Conservation (phyloP, 1,140 invertebrate genomes). For the Protaetia brevitarsis region DNA sequence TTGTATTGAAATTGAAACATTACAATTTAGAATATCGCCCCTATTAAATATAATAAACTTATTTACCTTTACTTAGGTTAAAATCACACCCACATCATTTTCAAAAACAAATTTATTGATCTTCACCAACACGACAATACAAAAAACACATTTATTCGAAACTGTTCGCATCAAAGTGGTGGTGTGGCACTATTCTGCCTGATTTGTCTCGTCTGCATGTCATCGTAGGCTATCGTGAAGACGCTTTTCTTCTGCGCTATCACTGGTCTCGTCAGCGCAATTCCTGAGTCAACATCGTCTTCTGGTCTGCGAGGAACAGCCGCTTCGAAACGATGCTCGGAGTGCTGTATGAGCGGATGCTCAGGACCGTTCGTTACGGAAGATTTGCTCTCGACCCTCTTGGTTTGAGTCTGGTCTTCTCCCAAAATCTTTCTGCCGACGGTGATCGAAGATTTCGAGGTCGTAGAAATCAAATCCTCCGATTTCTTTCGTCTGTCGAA, state of each 20-base stretch:
- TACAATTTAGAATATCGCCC: too few relatives aligned
- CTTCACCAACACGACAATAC: not conserved
- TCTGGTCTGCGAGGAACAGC: constrained; percentile 48
- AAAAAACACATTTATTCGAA: not conserved
- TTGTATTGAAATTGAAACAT: too few relatives aligned
- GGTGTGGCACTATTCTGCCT: constrained; percentile 56
- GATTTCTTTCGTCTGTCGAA: constrained; percentile 32
- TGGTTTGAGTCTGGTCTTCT: constrained; percentile 48
- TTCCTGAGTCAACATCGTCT: constrained; percentile 70
- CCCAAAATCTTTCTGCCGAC: constrained; percentile 50
- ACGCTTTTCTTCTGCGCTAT: constrained; percentile 88
- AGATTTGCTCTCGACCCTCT: constrained; percentile 49
- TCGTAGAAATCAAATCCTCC: constrained; percentile 27
- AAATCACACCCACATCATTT: not conserved
- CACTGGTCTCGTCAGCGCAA: constrained; percentile 68
- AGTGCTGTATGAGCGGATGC: constrained; percentile 71
- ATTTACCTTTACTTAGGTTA: not conserved
- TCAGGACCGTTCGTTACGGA: constrained; percentile 39
- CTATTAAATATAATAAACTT: too few relatives aligned
- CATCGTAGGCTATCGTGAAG: constrained; percentile 90
- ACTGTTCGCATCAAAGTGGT: constrained; percentile 47
- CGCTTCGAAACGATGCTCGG: constrained; percentile 67
- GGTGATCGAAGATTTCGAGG: constrained; percentile 25
- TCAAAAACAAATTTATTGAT: not conserved
- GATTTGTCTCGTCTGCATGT: constrained; percentile 67